Evolutionary conservation across 2,888 invertebrate species (phyloP), one percentile per base, ranked within the genome.

Genomic region (Pheosia gnoma): DNA sequence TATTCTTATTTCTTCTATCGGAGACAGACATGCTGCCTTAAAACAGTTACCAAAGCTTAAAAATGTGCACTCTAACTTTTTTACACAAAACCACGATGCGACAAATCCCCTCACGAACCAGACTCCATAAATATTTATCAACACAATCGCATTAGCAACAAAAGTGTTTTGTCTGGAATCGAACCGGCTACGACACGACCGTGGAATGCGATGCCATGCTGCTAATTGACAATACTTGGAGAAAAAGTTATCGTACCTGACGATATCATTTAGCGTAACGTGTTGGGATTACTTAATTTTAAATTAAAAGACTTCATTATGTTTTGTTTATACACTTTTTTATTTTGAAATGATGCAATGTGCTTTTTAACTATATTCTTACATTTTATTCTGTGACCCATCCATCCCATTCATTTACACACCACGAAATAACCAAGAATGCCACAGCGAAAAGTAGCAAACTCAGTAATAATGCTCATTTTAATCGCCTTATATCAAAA

Each of bases 121-220:
- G 62, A 10, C 49, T 25, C 51, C 71, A 74, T 74, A 60, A 73
- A 69, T 75, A 88, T 89, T 87, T 80, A 89, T 83, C 74, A 82
- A 81, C 79, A 78, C 85, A 85, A 86, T 87, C 82, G 78, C 81
- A 85, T 86, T 85, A 85, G 71, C 75, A 78, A 75, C 68, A 67
- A 66, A 74, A 66, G 70, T 75, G 76, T 74, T 75, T 71, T 76
- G 66, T 70, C 59, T 62, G 71, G 77, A 78, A 77, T 80, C 80
- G 78, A 77, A 77, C 84, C 55, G 62, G 58, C 60, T 67, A 72
- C 62, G 72, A 77, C 78, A 85, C 75, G 80, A 77, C 73, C 65
- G 56, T 66, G 73, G 87, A 88, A 89, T 87, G 84, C 81, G 70
- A 80, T 80, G 74, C 66, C 69, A 69, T 57, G 67, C 72, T 61